These are phyloP conservation scores for Podotricha telesiphe DNA, from an alignment of 2,888 invertebrate genomes.

Conservation along the genomic window DNA sequence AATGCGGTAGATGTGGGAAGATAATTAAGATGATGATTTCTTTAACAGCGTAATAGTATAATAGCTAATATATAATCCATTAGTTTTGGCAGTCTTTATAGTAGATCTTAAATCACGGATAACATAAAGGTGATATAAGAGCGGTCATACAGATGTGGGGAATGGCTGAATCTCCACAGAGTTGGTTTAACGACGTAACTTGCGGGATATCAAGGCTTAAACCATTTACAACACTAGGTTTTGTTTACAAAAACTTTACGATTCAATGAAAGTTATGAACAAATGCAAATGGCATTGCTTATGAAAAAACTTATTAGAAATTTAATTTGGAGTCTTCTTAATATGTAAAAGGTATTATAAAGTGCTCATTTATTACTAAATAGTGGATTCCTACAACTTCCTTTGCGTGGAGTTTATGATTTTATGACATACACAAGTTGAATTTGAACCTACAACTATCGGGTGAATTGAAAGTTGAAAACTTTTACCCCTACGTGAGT, in stretches of 20 bases:
- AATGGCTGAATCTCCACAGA: constrained; percentile 14
- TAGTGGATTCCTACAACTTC: no score
- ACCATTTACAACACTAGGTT: neutral
- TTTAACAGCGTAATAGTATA: neutral
- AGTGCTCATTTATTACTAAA: no score
- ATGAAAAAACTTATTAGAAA: neutral
- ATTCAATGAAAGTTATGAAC: neutral
- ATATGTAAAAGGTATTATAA: no score
- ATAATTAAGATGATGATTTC: neutral
- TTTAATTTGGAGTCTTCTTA: neutral
- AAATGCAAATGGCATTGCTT: neutral
- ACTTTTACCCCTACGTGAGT: no score
- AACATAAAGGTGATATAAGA: constrained; percentile 28
- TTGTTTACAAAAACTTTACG: constrained; percentile 1
- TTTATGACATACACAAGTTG: no score
- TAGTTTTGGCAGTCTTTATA: neutral
- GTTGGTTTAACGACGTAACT: constrained; percentile 14
- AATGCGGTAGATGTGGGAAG: no score
- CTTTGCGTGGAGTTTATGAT: no score
- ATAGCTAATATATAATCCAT: neutral
- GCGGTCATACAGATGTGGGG: constrained; percentile 16
- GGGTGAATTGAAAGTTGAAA: no score
- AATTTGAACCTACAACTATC: no score
- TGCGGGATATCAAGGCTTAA: constrained; percentile 2
- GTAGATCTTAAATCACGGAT: constrained; percentile 8